These are phyloP conservation scores for Reticulitermes lucifugus DNA, from an alignment of 2,888 invertebrate genomes.

Conservation along the genomic window DNA sequence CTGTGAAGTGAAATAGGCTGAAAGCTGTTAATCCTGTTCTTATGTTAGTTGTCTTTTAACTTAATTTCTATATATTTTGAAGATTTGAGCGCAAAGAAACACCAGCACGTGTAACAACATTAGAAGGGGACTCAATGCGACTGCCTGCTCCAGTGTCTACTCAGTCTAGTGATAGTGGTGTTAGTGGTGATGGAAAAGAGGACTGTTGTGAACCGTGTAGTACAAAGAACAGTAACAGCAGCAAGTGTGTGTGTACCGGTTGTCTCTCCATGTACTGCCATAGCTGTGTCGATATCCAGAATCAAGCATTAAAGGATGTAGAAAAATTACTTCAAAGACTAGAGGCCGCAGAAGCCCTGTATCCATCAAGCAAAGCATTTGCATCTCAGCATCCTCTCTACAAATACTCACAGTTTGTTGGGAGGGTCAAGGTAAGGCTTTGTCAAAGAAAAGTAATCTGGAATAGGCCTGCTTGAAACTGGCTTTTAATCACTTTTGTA, in stretches of 20 bases:
- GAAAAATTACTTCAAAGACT: slow-evolving; percentile 77
- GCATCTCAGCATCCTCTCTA: slow-evolving; percentile 79
- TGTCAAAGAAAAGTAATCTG: no score
- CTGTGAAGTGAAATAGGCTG: no score
- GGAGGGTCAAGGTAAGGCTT: slow-evolving; percentile 70
- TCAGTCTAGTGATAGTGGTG: slow-evolving; percentile 43
- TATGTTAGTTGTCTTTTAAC: not conserved
- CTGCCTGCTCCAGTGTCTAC: slow-evolving; percentile 32
- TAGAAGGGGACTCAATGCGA: not conserved
- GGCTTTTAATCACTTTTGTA: no score
- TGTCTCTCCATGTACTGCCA: slow-evolving; percentile 81
- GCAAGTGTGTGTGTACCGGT: slow-evolving; percentile 66
- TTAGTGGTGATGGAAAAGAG: slow-evolving; percentile 34
- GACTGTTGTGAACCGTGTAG: slow-evolving; percentile 14
- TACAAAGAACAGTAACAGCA: not conserved
- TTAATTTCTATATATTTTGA: not conserved
- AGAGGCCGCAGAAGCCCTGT: slow-evolving; percentile 82
- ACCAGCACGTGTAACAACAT: not conserved
- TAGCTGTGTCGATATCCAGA: slow-evolving; percentile 77
- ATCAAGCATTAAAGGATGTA: slow-evolving; percentile 79
- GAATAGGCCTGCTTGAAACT: no score
- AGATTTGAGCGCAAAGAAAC: slow-evolving; percentile 3
- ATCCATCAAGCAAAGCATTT: slow-evolving; percentile 86
- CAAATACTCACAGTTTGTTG: slow-evolving; percentile 72
- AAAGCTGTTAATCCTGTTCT: no score